Evolutionary conservation across 2,113 vertebrate species (phyloP).

Genomic region (Antechinus flavipes): DNA sequence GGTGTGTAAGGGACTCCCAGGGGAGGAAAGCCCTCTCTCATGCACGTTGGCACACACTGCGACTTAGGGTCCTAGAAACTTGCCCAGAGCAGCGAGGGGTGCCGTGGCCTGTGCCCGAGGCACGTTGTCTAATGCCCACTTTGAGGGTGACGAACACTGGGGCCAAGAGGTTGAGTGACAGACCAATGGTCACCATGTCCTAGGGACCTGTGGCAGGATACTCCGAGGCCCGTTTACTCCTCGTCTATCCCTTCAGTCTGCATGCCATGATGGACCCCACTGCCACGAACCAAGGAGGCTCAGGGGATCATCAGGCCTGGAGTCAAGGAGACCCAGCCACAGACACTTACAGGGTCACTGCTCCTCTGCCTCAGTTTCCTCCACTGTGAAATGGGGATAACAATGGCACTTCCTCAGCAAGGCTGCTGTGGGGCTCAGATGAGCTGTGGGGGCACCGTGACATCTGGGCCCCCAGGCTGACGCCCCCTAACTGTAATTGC

Average conservation of each 20-base stretch:
- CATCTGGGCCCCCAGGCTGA: not conserved
- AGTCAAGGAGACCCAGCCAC: not conserved
- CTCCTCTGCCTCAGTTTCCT: not conserved
- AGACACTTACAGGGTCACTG: not conserved
- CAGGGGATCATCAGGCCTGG: not conserved
- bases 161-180: not conserved
- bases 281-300: not conserved
- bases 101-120: no score
- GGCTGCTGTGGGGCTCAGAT: not conserved
- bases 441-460: not conserved
- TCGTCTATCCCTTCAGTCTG: not conserved
- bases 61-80: not conserved
- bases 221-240: not conserved
- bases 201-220: not conserved
- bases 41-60: not conserved
- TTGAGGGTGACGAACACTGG: not conserved
- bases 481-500: not conserved
- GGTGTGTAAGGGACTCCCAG: not conserved
- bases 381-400: not conserved
- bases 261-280: not conserved
- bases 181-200: not conserved
- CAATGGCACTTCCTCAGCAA: not conserved
- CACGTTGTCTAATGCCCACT: not conserved
- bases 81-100: not conserved
- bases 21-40: not conserved